Evolutionary conservation across 2,888 invertebrate species (phyloP).

Genomic region (Caenorhabditis panamensis): DNA sequence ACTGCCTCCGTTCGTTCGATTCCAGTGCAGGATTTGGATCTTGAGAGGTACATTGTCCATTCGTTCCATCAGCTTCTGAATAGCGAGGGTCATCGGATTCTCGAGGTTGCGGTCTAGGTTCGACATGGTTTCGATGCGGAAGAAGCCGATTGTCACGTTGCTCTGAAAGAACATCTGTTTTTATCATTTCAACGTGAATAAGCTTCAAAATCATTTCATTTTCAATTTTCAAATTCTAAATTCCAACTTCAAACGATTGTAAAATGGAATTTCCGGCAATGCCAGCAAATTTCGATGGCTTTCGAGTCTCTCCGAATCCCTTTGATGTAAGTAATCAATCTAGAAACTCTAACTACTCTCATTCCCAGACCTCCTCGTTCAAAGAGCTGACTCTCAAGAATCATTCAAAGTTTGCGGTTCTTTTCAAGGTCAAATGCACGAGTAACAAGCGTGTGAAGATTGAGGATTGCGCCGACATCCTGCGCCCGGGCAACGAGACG

Average conservation of each 20-base stretch:
- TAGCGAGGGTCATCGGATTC: no score
- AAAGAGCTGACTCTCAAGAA: conserved; percentile 56
- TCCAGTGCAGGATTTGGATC: not conserved
- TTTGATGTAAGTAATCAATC: conserved; percentile 30
- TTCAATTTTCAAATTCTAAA: no score
- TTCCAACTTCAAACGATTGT: no score
- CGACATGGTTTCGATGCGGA: not conserved
- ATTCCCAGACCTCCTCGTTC: conserved; percentile 6
- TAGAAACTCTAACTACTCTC: not conserved
- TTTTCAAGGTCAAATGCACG: conserved; percentile 64
- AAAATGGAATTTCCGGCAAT: conserved; percentile 51
- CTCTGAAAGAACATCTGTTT: conserved; percentile 9
- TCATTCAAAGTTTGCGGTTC: conserved; percentile 50
- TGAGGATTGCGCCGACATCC: conserved; percentile 61
- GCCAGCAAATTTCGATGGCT: conserved; percentile 48
- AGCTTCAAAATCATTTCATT: no score
- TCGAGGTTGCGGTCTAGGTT: no score
- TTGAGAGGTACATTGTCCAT: no score
- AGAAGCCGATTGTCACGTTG: conserved; percentile 17
- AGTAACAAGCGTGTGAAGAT: conserved; percentile 56
- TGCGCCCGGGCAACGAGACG: conserved; percentile 58
- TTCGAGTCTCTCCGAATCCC: conserved; percentile 44
- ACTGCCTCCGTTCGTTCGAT: not conserved
- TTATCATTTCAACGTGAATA: no score
- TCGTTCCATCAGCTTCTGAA: no score